Evolutionary conservation across 37 sponge, comb jelly and placozoan genomes (phyloP), one percentile per base, ranked within the genome.

Genomic region (Spongilla lacustris): DNA sequence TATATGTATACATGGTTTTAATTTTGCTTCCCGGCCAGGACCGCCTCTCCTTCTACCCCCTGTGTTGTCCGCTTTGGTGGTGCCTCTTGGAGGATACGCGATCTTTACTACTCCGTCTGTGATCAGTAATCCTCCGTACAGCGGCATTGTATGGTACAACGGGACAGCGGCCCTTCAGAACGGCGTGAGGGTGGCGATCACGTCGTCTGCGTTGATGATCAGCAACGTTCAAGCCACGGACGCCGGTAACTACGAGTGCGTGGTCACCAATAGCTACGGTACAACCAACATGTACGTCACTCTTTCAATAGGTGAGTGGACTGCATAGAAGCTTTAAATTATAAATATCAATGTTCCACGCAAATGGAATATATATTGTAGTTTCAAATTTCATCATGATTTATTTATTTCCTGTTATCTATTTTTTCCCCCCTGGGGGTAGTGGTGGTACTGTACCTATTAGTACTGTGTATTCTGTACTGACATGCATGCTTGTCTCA

Each of bases 171-270:
- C 28, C 38, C 11, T 76, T 50, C 32, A 83, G 38, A 22, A 33
- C 76, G 28, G 66, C 29, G 75, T 50, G 11, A 85, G 80, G 38
- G 31, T 84, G 35, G 27, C 29, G 28, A 66, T 85, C 46, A 22
- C 71, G 36, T 0, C 77, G 0, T 27, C 23, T 68, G 32, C 76
- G 4, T 83, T 92, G 11, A 88, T 71, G 0, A 78, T 92, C 4
- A 70, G 34, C 30, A 88, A 81, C 74, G 88, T 88, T 13, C 89
- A 84, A 35, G 26, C 26, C 4, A 25, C 86, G 5, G 88, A 92
- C 76, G 85, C 77, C 10, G 89, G 93, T 21, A 88, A 68, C 46
- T 92, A 92, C 75, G 66, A 81, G 24, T 92, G 86, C 35, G 23
- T 22, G 5, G 89, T 86, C 6, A 21, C 34, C 21, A 92, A 92